phyloP scores from a whole-genome alignment of 2,888 invertebrate species.

The Brachycybe producta region DNA sequence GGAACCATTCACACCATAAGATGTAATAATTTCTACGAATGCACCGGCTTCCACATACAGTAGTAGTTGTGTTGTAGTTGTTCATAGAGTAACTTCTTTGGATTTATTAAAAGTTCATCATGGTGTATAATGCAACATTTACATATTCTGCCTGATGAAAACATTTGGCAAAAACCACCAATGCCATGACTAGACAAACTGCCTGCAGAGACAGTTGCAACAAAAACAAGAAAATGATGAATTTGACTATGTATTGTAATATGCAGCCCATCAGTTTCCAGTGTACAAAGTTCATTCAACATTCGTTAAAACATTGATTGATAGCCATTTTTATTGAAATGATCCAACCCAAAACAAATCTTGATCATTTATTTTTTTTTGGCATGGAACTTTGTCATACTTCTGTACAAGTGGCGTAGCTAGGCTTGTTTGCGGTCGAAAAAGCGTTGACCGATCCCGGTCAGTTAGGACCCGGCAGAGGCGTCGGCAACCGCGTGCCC shows the following conservation, averaged over 20 bases:
- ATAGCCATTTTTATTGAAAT: background rate
- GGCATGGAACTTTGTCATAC: too few relatives aligned
- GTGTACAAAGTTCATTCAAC: background rate
- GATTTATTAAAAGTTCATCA: background rate
- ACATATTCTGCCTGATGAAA: slow-evolving; percentile 4
- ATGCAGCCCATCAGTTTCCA: background rate
- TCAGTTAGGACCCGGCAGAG: too few relatives aligned
- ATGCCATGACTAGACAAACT: background rate
- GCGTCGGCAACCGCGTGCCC: too few relatives aligned
- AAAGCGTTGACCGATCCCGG: too few relatives aligned
- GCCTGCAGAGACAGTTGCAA: background rate
- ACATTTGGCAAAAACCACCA: background rate
- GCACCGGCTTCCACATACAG: background rate
- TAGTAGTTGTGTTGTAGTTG: background rate
- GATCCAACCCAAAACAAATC: too few relatives aligned
- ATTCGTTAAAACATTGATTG: background rate
- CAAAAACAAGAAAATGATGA: background rate
- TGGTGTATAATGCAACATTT: background rate
- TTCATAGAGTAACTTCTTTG: background rate
- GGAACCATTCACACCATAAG: background rate
- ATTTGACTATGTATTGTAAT: background rate
- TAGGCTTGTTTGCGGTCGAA: too few relatives aligned
- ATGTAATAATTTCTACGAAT: too few relatives aligned
- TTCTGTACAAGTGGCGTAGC: too few relatives aligned
- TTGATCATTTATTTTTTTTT: too few relatives aligned